These are phyloP conservation scores for Microctonus aethiopoides DNA, from an alignment of 2,888 invertebrate species.

Conservation along the genomic window DNA sequence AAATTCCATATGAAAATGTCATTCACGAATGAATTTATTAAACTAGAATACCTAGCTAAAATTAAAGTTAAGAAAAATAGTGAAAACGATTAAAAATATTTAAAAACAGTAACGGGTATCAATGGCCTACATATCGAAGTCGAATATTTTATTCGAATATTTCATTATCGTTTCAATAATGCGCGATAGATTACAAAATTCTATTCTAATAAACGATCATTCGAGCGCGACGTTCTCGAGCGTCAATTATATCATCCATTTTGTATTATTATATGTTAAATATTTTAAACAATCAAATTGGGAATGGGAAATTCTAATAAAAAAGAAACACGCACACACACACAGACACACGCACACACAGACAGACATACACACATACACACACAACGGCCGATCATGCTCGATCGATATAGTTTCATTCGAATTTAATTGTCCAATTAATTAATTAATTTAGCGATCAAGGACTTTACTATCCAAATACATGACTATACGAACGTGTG, in stretches of 20 bases:
- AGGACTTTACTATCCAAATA: conserved; percentile 24
- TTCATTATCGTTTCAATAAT: neutral
- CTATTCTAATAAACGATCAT: conserved; percentile 18
- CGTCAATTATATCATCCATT: conserved; percentile 5
- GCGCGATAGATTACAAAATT: conserved; percentile 25
- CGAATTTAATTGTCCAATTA: conserved; percentile 10
- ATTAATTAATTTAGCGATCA: conserved; percentile 18
- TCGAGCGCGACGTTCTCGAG: conserved; percentile 7
- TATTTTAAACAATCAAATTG: conserved; percentile 1
- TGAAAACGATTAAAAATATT: conserved; percentile 55
- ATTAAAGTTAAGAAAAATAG: conserved; percentile 41
- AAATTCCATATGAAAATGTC: conserved; percentile 3
- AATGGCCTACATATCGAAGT: conserved; percentile 9
- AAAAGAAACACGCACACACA: neutral
- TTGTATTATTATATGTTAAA: conserved; percentile 10
- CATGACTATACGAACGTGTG: conserved; percentile 34
- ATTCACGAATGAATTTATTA: conserved; percentile 20
- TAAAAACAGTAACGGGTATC: conserved; percentile 41
- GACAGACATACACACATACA: neutral
- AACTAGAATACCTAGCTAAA: conserved; percentile 47
- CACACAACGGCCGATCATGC: conserved; percentile 8
- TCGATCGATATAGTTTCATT: conserved; percentile 4
- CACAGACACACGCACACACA: neutral
- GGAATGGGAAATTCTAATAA: neutral
- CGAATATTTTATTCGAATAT: conserved; percentile 15